Base-by-base conservation (phyloP, 1,140 invertebrate genomes). In the Sweltsa coloradensis region DNA sequence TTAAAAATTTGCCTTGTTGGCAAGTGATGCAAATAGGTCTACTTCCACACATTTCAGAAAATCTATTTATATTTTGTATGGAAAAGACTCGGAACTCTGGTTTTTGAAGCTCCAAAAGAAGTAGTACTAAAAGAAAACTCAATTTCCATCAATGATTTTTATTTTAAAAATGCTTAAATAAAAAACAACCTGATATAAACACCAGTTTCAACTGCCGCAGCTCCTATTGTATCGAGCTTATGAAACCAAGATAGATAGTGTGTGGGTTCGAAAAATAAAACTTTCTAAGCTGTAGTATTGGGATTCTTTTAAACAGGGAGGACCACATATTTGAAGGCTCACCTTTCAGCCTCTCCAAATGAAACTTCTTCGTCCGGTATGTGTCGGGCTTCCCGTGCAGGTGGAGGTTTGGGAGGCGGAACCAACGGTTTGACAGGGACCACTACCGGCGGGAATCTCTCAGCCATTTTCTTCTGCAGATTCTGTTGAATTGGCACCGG, bases 401-500 rank as follows among this genome's bases (percentile, higher is more conserved):
- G 25, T 3, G 13, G 51, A 47, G 40, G 53, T 55, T 5, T 57
- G 53, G 3, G 56, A 54, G 25, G 54, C 25, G 47, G 54, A 62
- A 49, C 41, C 36, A 34, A 66, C 65, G 51, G 66, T 64, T 51
- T 60, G 54, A 54, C 66, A 61, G 49, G 61, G 13, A 65, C 66
- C 41, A 63, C 70, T 5, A 58, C 61, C 42, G 68, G 64, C 1
- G 72, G 70, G 60, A 72, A 71, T 52, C 68, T 67, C 54, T 79
- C 75, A 43, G 72, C 68, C 48, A 85, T 62, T 57, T 76, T 81
- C 57, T 80, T 81, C 60, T 91, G 85, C 50, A 90, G 75, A 62
- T 83, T 81, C 62, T 88, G 60, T 57, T 61, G 93, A 56, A 98
- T 96, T 13, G 95, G 95, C 26, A 99, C 95, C n/a, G 97, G 96